Percentiles rank a stretch among this genome's conserved stretches.
Conservation (phyloP, 2,797 vertebrate species). For the Antrozous pallidus region DNA sequence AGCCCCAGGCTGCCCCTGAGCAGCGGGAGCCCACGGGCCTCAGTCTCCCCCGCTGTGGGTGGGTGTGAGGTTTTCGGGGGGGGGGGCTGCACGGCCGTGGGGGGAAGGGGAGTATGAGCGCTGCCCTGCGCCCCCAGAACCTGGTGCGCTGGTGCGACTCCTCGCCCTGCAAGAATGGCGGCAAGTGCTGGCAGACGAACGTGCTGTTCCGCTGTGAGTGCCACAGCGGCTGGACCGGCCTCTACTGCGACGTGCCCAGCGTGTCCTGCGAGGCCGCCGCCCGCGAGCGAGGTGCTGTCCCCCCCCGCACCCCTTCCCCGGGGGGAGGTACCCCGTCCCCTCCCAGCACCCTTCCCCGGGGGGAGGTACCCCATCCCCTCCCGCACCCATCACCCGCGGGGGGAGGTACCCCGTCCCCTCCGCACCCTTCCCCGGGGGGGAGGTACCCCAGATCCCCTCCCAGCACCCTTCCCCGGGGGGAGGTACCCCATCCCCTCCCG, state of each 20-base stretch:
- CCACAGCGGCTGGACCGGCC: slow-evolving; percentile 92
- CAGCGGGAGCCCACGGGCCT: not conserved
- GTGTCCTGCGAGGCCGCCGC: slow-evolving; percentile 97
- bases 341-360: not conserved
- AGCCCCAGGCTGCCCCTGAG: too few relatives aligned
- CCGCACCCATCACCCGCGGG: too few relatives aligned
- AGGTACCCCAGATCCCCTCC: too few relatives aligned
- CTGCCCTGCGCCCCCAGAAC: slow-evolving; percentile 82
- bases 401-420: too few relatives aligned
- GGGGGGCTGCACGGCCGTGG: fast-evolving
- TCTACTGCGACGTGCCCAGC: slow-evolving; percentile 95
- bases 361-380: fast-evolving
- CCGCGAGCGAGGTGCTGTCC: slow-evolving; percentile 88
- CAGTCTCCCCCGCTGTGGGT: fast-evolving
- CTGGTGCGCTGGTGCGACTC: slow-evolving; percentile 95
- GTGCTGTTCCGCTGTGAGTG: slow-evolving; percentile 93
- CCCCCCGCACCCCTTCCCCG: too few relatives aligned
- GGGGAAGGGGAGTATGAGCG: fast-evolving
- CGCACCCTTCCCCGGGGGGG: too few relatives aligned
- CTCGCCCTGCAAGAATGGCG: slow-evolving; percentile 94
- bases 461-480: too few relatives aligned
- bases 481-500: too few relatives aligned
- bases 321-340: too few relatives aligned
- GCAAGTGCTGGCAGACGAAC: slow-evolving; percentile 92
- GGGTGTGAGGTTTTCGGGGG: fast-evolving